These are phyloP conservation scores for Bucorvus abyssinicus DNA, from an alignment of 2,797 vertebrate species.

Conservation along the genomic window DNA sequence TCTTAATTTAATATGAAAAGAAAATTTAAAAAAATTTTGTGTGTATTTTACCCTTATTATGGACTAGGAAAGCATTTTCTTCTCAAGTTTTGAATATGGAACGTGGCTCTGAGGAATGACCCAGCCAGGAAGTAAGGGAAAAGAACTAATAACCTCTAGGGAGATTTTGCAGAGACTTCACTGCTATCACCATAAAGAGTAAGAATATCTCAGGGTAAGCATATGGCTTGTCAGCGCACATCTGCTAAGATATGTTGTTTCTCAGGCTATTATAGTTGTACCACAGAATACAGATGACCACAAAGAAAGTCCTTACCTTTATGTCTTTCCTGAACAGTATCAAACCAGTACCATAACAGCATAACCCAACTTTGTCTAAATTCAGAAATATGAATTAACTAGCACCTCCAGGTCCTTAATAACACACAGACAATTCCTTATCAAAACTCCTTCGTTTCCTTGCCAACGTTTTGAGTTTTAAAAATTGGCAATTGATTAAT, in stretches of 20 bases:
- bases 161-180: background rate
- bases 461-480: background rate
- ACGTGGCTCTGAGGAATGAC: background rate
- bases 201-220: background rate
- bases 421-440: background rate
- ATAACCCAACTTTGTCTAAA: background rate
- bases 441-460: background rate
- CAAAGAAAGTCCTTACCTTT: background rate
- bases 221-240: background rate
- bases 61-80: background rate
- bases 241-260: background rate
- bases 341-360: fast-evolving
- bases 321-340: background rate
- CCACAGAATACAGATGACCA: background rate
- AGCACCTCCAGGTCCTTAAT: background rate
- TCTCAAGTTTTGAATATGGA: background rate
- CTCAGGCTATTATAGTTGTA: background rate
- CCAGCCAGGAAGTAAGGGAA: background rate
- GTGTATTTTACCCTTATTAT: background rate
- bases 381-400: background rate
- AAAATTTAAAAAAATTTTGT: background rate
- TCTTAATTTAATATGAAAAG: background rate
- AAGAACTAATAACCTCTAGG: background rate
- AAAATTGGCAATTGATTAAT: background rate
- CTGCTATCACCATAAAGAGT: background rate